These are phyloP conservation scores for Astyanax mexicanus DNA, from an alignment of 2,797 vertebrate species.

Conservation along the genomic window DNA sequence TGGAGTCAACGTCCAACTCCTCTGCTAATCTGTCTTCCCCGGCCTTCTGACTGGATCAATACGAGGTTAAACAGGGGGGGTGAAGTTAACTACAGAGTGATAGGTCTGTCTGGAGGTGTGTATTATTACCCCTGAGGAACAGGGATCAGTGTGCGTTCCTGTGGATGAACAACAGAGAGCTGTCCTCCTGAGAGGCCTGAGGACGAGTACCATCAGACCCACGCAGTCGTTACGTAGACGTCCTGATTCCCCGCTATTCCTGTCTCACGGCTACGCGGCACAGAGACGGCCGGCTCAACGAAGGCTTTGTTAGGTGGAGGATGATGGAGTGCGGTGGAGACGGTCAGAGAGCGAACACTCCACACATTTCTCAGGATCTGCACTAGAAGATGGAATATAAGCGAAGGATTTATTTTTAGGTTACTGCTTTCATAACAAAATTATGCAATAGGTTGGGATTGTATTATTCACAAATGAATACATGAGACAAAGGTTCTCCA, in stretches of 20 bases:
- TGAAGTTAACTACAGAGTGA: neutral
- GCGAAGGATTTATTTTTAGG: too few relatives aligned
- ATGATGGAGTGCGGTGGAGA: constrained; percentile 20
- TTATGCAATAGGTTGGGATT: too few relatives aligned
- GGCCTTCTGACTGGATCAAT: neutral
- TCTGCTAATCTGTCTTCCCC: neutral
- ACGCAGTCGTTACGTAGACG: neutral
- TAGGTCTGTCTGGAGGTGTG: neutral
- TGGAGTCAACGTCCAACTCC: neutral
- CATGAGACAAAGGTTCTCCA: too few relatives aligned
- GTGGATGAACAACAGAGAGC: constrained; percentile 37
- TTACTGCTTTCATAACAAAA: too few relatives aligned
- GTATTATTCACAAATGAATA: too few relatives aligned
- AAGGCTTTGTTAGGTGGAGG: constrained; percentile 56
- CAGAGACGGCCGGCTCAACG: constrained; percentile 27
- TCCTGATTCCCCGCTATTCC: constrained; percentile 20
- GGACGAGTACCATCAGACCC: neutral
- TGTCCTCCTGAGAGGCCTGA: constrained; percentile 4
- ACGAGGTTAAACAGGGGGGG: neutral
- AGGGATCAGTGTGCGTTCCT: too few relatives aligned
- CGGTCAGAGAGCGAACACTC: constrained; percentile 19
- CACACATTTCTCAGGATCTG: neutral
- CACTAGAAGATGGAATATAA: too few relatives aligned
- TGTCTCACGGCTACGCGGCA: constrained; percentile 20
- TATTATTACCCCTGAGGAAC: too few relatives aligned